Evolutionary conservation across 2,113 vertebrate genomes (phyloP).

Genomic region (Tursiops truncatus): DNA sequence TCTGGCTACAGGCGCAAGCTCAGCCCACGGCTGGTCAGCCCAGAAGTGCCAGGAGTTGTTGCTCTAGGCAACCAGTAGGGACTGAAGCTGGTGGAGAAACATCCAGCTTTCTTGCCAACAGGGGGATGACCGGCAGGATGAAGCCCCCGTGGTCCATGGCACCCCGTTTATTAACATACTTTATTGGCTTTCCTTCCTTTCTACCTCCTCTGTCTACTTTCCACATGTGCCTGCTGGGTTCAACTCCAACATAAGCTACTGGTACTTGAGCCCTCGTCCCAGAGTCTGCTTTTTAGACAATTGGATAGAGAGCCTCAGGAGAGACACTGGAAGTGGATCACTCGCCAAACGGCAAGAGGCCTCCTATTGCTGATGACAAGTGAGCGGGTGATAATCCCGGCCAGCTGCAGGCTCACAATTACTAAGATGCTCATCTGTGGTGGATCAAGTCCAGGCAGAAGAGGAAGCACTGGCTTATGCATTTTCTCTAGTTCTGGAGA

Average conservation of each 20-base stretch:
- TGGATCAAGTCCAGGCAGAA: not conserved
- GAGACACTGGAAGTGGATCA: not conserved
- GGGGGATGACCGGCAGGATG: not conserved
- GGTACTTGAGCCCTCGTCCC: not conserved
- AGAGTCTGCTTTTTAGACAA: not conserved
- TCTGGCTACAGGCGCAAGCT: not conserved
- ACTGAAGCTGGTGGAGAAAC: not conserved
- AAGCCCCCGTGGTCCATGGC: not conserved
- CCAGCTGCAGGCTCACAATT: not conserved
- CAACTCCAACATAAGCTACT: not conserved
- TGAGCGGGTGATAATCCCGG: accelerated
- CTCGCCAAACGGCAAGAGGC: not conserved
- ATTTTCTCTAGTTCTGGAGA: not conserved
- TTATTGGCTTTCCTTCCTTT: not conserved
- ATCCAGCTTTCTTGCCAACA: not conserved
- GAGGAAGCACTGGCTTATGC: not conserved
- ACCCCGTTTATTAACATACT: not conserved
- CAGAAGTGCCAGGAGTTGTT: not conserved
- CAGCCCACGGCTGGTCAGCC: not conserved
- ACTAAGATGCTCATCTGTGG: not conserved
- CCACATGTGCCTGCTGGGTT: not conserved
- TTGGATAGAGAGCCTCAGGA: not conserved
- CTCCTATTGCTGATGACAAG: not conserved
- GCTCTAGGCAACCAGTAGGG: not conserved
- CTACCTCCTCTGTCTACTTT: not conserved